Percentiles rank a stretch among this genome's conserved stretches.
These are phyloP conservation scores for Hypomecis atomaria DNA, from an alignment of 2,888 invertebrate genomes.

Conservation along the genomic window DNA sequence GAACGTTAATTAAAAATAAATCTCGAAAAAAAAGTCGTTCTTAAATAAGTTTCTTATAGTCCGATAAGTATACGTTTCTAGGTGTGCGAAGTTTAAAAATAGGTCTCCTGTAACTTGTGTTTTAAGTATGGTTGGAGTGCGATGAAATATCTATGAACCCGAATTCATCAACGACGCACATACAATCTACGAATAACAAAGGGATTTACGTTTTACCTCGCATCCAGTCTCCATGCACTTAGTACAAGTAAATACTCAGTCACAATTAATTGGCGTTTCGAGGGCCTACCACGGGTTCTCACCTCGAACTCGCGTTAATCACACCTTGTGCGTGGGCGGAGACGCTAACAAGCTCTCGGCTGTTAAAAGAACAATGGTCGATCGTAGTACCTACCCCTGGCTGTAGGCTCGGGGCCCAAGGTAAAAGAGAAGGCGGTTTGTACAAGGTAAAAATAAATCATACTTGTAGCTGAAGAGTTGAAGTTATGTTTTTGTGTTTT, in stretches of 20 bases:
- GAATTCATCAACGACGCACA: background rate
- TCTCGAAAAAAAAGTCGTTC: too few relatives aligned
- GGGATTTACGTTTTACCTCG: background rate
- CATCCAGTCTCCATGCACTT: slow-evolving; percentile 29
- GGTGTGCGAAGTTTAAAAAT: too few relatives aligned
- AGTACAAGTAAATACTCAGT: slow-evolving; percentile 11
- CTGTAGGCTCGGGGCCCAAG: slow-evolving; percentile 37
- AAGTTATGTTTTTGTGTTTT: too few relatives aligned
- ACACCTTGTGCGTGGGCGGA: slow-evolving; percentile 58
- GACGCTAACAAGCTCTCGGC: slow-evolving; percentile 75
- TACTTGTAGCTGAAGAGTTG: too few relatives aligned
- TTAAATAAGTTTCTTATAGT: too few relatives aligned
- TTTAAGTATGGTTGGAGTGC: too few relatives aligned
- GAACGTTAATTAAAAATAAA: too few relatives aligned
- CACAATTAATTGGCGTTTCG: slow-evolving; percentile 51
- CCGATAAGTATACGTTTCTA: too few relatives aligned
- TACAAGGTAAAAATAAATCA: background rate
- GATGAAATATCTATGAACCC: background rate
- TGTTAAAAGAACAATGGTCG: slow-evolving; percentile 83
- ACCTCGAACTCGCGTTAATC: slow-evolving; percentile 69
- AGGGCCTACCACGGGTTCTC: slow-evolving; percentile 63
- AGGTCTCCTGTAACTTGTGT: too few relatives aligned
- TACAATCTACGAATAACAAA: background rate
- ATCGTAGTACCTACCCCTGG: slow-evolving; percentile 47
- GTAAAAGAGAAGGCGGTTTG: slow-evolving; percentile 29